Conservation (phyloP, 2,888 invertebrate species). For the Drosophila melanocephala region DNA sequence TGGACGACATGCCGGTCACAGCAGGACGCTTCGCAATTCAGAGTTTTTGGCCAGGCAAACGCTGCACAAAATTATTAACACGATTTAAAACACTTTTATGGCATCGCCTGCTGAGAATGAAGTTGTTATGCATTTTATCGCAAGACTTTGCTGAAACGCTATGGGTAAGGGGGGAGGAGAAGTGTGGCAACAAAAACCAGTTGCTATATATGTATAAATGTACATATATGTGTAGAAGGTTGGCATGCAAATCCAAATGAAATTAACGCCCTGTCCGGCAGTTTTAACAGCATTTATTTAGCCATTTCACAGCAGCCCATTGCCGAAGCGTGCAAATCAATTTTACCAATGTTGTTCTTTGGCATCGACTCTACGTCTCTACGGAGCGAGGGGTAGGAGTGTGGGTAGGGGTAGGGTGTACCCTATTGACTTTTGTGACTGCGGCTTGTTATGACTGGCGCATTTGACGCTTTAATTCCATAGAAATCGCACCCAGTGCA, state of each 20-base stretch:
- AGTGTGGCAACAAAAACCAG: conserved; percentile 49
- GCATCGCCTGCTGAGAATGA: conserved; percentile 84
- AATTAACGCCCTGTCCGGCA: conserved; percentile 76
- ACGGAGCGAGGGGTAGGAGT: not conserved
- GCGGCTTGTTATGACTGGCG: conserved; percentile 73
- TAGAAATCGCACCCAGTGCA: conserved; percentile 64
- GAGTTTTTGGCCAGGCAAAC: conserved; percentile 69
- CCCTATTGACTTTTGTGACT: conserved; percentile 55
- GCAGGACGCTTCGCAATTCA: conserved; percentile 78
- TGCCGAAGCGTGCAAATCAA: conserved; percentile 69
- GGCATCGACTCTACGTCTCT: conserved; percentile 1
- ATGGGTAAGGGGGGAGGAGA: not conserved
- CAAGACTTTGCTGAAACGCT: conserved; percentile 72
- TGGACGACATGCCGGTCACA: conserved; percentile 78
- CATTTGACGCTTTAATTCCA: conserved; percentile 77
- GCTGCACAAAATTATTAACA: conserved; percentile 85
- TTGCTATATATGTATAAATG: conserved; percentile 13
- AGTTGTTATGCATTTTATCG: conserved; percentile 84
- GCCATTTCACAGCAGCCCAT: conserved; percentile 50
- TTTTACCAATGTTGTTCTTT: conserved; percentile 52
- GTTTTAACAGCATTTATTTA: conserved; percentile 76
- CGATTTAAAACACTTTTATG: conserved; percentile 85
- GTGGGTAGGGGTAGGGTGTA: not conserved
- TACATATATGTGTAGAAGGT: not conserved
- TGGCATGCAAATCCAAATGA: conserved; percentile 71